phyloP scores from a whole-genome alignment of 2,888 invertebrate species.

The Tetragonisca angustula region DNA sequence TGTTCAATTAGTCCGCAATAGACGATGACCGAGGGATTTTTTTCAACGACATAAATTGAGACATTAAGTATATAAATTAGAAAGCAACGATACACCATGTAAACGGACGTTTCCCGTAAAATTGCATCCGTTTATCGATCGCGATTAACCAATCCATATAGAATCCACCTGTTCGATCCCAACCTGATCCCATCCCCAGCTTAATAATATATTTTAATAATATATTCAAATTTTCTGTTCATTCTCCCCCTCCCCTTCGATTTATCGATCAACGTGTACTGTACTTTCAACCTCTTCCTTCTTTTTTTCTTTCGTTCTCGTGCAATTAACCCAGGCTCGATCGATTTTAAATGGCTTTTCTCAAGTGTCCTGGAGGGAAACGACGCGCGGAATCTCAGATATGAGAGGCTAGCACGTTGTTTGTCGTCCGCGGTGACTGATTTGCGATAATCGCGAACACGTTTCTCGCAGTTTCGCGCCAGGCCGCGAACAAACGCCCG shows the following conservation, averaged over 20 bases:
- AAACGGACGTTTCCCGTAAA: conserved; percentile 23
- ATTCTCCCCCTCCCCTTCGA: not conserved
- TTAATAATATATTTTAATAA: conserved; percentile 53
- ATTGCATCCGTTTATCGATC: conserved; percentile 48
- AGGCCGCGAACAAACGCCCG: not conserved
- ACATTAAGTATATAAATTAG: conserved; percentile 42
- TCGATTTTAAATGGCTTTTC: conserved; percentile 8
- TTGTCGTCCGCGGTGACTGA: conserved; percentile 1
- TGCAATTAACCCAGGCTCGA: conserved; percentile 30
- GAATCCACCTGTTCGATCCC: conserved; percentile 36
- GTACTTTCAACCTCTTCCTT: conserved; percentile 36
- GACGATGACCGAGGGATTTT: conserved; percentile 15
- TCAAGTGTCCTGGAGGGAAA: not conserved
- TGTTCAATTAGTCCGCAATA: conserved; percentile 35
- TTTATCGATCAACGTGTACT: conserved; percentile 44
- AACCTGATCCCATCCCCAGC: conserved; percentile 14
- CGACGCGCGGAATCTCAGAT: conserved; percentile 17
- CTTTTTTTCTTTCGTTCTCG: not conserved
- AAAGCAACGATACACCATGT: conserved; percentile 13
- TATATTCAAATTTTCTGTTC: conserved; percentile 40
- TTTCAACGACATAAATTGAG: conserved; percentile 32
- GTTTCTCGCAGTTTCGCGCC: not conserved
- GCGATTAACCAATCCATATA: conserved; percentile 32
- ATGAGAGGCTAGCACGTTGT: not conserved
- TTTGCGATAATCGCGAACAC: not conserved